Evolutionary conservation across 2,797 vertebrate genomes (phyloP).

Genomic region (Mormyrus proboscirostris): DNA sequence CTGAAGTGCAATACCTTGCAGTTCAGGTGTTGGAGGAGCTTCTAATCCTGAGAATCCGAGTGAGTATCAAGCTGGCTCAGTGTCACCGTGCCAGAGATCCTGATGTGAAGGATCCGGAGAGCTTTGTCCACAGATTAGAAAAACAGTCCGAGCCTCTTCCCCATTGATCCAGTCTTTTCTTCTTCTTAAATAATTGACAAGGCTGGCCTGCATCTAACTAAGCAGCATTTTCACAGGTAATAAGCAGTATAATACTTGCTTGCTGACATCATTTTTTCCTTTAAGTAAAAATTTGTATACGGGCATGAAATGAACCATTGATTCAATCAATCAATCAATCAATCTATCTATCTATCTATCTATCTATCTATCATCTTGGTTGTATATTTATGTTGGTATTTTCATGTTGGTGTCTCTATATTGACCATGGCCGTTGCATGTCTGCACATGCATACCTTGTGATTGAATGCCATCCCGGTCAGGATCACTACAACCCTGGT

Average conservation of each 20-base stretch:
- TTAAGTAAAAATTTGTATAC: background rate
- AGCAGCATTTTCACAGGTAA: background rate
- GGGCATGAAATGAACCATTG: background rate
- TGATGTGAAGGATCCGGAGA: background rate
- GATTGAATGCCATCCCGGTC: background rate
- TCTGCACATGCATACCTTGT: background rate
- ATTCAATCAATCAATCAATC: background rate
- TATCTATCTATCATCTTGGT: background rate
- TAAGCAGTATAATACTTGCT: background rate
- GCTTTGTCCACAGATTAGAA: background rate
- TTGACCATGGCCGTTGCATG: background rate
- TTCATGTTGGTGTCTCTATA: background rate
- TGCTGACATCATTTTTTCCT: background rate
- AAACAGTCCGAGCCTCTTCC: background rate
- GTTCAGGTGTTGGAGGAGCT: background rate
- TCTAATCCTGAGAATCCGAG: background rate
- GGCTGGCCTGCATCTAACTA: background rate
- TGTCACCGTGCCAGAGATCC: background rate
- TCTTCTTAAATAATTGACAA: slow-evolving; percentile 5
- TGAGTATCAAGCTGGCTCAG: background rate
- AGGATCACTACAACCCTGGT: background rate
- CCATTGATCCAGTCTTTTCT: slow-evolving; percentile 1
- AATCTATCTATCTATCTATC: background rate
- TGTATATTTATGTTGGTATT: background rate
- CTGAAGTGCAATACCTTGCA: background rate